phyloP scores from a whole-genome alignment of 2,113 vertebrate species.

The Puma concolor region DNA sequence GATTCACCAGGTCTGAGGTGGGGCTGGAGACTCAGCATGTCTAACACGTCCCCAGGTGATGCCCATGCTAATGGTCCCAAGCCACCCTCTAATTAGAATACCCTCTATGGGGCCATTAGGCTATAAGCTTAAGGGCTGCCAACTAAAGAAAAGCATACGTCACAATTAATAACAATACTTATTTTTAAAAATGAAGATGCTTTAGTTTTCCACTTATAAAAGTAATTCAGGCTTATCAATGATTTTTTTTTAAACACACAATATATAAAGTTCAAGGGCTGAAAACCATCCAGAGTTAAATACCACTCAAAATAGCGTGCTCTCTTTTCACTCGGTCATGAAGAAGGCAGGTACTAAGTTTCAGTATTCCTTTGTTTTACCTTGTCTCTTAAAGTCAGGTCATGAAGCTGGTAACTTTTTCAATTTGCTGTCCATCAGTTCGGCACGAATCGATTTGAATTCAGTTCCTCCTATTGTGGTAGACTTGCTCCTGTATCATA shows the following conservation, averaged over 20 bases:
- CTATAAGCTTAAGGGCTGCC: background rate
- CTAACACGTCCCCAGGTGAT: no score
- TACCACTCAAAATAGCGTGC: rapidly evolving
- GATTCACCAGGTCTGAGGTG: background rate
- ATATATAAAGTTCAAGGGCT: background rate
- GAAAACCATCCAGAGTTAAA: background rate
- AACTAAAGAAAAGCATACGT: background rate
- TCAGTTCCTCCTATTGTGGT: background rate
- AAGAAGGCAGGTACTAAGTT: background rate
- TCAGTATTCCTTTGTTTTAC: no score
- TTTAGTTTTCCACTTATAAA: background rate
- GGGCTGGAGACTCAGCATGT: background rate
- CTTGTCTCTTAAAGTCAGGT: background rate
- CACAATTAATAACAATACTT: background rate
- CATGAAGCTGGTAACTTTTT: background rate
- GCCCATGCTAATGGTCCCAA: background rate
- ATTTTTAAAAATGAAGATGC: background rate
- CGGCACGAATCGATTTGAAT: background rate
- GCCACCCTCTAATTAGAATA: background rate
- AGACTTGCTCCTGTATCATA: rapidly evolving
- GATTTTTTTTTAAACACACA: background rate
- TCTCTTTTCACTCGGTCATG: background rate
- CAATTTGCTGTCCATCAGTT: no score
- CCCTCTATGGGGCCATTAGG: no score
- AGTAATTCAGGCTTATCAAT: background rate